Evolutionary conservation across 1,140 invertebrate species (phyloP), one percentile per base, ranked within the genome.

Genomic region (Drosophila novamexicana): DNA sequence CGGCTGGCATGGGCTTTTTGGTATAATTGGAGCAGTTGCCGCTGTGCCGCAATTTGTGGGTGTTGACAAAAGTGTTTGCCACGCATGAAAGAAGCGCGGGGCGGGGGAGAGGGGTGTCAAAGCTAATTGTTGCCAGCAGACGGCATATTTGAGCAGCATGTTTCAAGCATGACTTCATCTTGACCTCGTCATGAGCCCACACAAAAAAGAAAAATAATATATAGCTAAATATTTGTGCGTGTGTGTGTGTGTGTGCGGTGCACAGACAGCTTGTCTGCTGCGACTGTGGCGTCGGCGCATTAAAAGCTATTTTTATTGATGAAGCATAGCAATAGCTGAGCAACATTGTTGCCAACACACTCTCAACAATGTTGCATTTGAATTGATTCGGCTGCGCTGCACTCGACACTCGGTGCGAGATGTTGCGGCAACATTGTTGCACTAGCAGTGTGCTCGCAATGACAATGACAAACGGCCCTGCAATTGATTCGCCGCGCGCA

Each of bases 281-380:
- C 64, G 50, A 59, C 40, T 50, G 45, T 52, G 64, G 53, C 64
- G 69, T 64, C 75, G 79, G 76, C 77, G 76, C 84, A 76, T 86
- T 79, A 70, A 75, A 88, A 86, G 79, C 64, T 83, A 80, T 88
- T 88, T 88, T 89, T 88, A 88, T 88, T 88, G 83, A 88, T 88
- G 83, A 83, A 80, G 77, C 77, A 66, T 73, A 79, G 71, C 75
- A 73, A 10, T 22, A 8, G 54, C 52, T 39, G 16, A 44, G 75
- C 73, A 81, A 81, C 74, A 81, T 52, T 81, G 79, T 81, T 80
- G 79, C 77, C 52, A 10, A 9, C 12, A 16, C 14, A 2, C 39
- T 22, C 58, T 65, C 69, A 77, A 77, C 74, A 77, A 57, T 77
- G 67, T 74, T 71, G 75, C 58, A 45, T 78, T 73, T 50, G 6